Evolutionary conservation across 1,140 invertebrate species (phyloP).

Genomic region (Sarcophaga peregrina): DNA sequence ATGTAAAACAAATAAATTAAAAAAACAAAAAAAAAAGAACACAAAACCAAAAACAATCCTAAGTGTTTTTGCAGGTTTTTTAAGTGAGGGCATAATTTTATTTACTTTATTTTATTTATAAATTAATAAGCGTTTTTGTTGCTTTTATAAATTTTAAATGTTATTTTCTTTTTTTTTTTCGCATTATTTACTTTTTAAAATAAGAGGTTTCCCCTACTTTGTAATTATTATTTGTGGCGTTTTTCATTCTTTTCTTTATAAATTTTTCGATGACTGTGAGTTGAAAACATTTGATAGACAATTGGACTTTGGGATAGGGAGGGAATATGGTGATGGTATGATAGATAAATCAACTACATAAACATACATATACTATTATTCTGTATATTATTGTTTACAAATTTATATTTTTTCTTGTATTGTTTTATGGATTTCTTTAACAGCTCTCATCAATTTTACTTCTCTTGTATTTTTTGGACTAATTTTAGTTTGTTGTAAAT

Average conservation of each 20-base stretch:
- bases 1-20: too few relatives aligned
- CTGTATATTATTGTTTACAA: not conserved
- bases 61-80: too few relatives aligned
- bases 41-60: too few relatives aligned
- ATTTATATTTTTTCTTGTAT: not conserved
- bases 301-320: not conserved
- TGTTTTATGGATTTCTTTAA: not conserved
- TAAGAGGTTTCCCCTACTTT: not conserved
- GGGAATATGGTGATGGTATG: not conserved
- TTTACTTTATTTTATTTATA: not conserved
- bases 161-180: not conserved
- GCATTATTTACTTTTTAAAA: not conserved
- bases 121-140: constrained; percentile 9
- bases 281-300: not conserved
- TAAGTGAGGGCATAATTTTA: not conserved
- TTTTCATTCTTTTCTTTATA: not conserved
- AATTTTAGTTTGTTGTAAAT: too few relatives aligned
- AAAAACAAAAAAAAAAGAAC: too few relatives aligned
- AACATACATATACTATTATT: constrained; percentile 1
- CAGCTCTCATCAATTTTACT: not conserved
- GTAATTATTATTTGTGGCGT: not conserved
- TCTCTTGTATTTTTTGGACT: not conserved
- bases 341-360: constrained; percentile 6
- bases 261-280: not conserved
- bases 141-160: not conserved